These are phyloP conservation scores for Hemibagrus guttatus DNA, from an alignment of 2,797 vertebrate genomes.

Conservation along the genomic window DNA sequence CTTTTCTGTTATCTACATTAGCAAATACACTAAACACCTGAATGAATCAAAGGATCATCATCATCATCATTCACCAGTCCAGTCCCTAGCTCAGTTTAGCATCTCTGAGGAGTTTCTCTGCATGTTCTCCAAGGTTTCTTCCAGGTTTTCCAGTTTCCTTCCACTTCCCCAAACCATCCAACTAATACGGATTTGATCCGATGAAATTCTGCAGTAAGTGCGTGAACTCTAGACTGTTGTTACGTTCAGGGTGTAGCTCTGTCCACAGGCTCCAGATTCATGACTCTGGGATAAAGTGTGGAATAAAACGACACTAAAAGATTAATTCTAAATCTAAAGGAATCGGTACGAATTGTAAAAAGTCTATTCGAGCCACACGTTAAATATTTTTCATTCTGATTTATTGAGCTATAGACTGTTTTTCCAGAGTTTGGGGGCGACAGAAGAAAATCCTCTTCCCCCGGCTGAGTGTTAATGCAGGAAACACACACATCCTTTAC, in stretches of 20 bases:
- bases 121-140: neutral
- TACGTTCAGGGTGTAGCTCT: neutral
- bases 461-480: neutral
- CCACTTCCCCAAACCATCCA: neutral
- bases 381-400: neutral
- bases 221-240: neutral
- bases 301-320: neutral
- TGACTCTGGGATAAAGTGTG: neutral
- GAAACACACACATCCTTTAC: neutral
- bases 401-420: neutral
- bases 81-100: neutral
- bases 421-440: neutral
- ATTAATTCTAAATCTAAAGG: neutral
- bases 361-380: neutral
- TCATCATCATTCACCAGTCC: neutral
- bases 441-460: neutral
- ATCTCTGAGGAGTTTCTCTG: neutral
- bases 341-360: neutral
- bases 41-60: neutral
- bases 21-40: neutral
- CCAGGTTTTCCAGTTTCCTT: neutral
- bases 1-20: neutral
- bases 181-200: neutral
- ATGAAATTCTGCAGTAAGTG: neutral
- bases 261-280: neutral